A percentile compares a stretch with the other conserved stretches of the same genome.
These are phyloP conservation scores for Tor tambroides DNA, from an alignment of 2,113 vertebrate species.

Conservation along the genomic window DNA sequence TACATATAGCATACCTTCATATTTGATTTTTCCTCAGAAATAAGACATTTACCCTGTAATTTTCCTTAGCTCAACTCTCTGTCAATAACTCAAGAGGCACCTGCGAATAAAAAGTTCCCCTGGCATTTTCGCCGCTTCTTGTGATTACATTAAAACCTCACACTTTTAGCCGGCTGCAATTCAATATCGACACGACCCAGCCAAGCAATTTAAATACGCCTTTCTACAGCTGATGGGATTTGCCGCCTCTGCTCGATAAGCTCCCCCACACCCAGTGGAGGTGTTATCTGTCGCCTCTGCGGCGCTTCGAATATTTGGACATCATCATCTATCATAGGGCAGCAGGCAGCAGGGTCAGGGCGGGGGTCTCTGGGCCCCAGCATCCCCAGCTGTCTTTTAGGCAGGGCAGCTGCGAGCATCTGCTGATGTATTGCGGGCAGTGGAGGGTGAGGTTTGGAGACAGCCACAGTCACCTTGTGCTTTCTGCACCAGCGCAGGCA, in stretches of 20 bases:
- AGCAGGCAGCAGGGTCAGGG: slow-evolving; percentile 34
- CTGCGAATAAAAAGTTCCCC: slow-evolving; percentile 8
- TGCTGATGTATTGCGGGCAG: slow-evolving; percentile 42
- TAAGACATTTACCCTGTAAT: slow-evolving; percentile 29
- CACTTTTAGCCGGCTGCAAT: slow-evolving; percentile 26
- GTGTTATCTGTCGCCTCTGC: slow-evolving; percentile 45
- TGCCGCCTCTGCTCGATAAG: slow-evolving; percentile 41
- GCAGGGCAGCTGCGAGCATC: slow-evolving; percentile 15
- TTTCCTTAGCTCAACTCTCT: slow-evolving; percentile 38
- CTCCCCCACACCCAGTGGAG: neutral
- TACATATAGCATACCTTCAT: slow-evolving; percentile 17
- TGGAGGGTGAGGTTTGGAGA: slow-evolving; percentile 40
- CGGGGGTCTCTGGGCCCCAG: slow-evolving; percentile 10
- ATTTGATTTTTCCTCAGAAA: slow-evolving; percentile 35
- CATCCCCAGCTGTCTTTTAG: slow-evolving; percentile 25
- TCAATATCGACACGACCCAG: slow-evolving; percentile 30
- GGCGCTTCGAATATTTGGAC: slow-evolving; percentile 41
- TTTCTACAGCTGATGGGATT: slow-evolving; percentile 44
- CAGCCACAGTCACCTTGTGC: slow-evolving; percentile 50
- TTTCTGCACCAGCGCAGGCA: slow-evolving; percentile 15
- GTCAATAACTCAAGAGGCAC: slow-evolving; percentile 36
- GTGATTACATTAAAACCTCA: slow-evolving; percentile 40
- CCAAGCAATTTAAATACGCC: slow-evolving; percentile 46
- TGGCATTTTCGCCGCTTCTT: slow-evolving; percentile 34
- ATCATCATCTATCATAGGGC: slow-evolving; percentile 56